These are phyloP conservation scores for Sapayoa aenigma DNA, from an alignment of 2,113 vertebrate species.

Conservation along the genomic window DNA sequence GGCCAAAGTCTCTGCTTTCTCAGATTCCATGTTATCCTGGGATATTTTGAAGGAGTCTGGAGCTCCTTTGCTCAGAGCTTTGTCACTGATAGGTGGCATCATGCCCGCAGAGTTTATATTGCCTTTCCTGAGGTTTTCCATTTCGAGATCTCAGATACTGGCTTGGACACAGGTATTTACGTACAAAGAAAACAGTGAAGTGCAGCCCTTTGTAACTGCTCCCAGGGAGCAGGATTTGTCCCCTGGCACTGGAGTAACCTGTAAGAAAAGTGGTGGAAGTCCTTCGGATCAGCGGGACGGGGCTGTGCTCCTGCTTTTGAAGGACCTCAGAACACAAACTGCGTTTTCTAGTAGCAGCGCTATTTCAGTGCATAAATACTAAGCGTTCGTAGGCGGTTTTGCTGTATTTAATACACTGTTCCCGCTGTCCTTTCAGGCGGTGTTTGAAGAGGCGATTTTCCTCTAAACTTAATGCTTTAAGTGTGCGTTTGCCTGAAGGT, in stretches of 20 bases:
- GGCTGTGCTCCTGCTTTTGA: fast-evolving
- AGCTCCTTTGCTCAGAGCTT: not conserved
- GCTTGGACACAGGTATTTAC: not conserved
- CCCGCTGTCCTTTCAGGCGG: fast-evolving
- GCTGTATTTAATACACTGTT: too few species aligned
- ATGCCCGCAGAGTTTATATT: not conserved
- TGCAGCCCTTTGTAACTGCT: fast-evolving
- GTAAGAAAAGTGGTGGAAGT: fast-evolving
- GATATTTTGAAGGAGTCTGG: not conserved
- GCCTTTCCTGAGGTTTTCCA: not conserved
- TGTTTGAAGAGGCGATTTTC: not conserved
- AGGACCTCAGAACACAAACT: fast-evolving
- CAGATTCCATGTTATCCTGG: not conserved
- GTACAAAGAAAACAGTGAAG: fast-evolving
- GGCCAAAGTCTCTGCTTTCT: not conserved
- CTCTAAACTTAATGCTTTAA: not conserved
- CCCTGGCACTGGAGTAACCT: fast-evolving
- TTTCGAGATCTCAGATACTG: not conserved
- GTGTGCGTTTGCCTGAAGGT: not conserved
- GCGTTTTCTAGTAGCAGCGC: fast-evolving
- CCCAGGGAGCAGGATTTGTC: not conserved
- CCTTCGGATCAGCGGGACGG: fast-evolving
- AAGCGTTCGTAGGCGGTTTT: not conserved
- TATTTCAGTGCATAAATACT: not conserved
- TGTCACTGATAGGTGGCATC: not conserved